Evolutionary conservation across 2,888 invertebrate species (phyloP).

Genomic region (Ophion costatus): DNA sequence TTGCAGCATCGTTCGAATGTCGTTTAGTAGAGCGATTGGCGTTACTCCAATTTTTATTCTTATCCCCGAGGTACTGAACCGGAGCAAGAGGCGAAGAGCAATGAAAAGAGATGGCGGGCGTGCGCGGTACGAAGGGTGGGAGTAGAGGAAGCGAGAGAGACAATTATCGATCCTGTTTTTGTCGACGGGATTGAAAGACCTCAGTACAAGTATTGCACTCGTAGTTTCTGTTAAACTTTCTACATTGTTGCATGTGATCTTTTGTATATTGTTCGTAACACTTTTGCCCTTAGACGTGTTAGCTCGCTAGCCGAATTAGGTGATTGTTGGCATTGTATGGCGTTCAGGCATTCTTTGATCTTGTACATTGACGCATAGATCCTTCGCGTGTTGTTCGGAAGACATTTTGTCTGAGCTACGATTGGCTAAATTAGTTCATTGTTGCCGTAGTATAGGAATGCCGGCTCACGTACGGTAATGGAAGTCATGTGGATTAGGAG

Average conservation of each 20-base stretch:
- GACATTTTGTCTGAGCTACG: too few relatives aligned
- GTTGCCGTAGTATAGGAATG: too few relatives aligned
- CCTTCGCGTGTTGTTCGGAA: too few relatives aligned
- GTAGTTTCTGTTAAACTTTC: background rate
- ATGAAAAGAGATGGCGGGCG: background rate
- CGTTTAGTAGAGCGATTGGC: constrained; percentile 65
- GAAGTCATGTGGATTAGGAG: too few relatives aligned
- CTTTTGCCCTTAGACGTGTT: too few relatives aligned
- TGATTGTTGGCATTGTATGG: too few relatives aligned
- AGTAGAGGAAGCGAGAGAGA: background rate
- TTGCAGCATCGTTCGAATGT: constrained; percentile 59
- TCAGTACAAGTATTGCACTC: background rate
- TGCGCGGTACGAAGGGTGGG: background rate
- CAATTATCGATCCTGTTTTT: constrained; percentile 16
- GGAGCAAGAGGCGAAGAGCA: background rate
- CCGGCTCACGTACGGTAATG: too few relatives aligned
- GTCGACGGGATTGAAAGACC: background rate
- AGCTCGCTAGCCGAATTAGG: too few relatives aligned
- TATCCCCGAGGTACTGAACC: background rate
- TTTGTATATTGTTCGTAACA: too few relatives aligned
- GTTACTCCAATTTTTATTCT: constrained; percentile 57
- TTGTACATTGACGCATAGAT: too few relatives aligned
- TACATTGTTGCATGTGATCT: background rate
- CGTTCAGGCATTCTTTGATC: too few relatives aligned
- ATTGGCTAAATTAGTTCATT: too few relatives aligned